Conservation (phyloP, 2,888 invertebrate genomes). For the Seira sanloemensis region DNA sequence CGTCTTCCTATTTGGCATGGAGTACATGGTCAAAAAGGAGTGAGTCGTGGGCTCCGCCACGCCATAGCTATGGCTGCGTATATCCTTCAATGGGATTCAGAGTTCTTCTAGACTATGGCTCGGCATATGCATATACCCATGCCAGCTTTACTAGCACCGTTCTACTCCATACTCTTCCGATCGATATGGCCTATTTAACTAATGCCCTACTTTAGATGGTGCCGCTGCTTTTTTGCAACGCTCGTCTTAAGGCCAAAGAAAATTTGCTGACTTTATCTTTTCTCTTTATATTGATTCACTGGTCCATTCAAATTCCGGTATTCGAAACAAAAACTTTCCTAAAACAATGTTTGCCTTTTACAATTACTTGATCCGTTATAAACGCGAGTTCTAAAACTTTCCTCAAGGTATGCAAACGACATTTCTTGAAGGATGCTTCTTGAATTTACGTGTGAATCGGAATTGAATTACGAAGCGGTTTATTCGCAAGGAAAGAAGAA, state of each 20-base stretch:
- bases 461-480: too few species aligned
- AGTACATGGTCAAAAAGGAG: background rate
- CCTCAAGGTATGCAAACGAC: too few species aligned
- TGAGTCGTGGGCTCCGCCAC: background rate
- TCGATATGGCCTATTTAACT: slow-evolving; percentile 68
- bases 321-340: background rate
- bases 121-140: background rate
- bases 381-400: too few species aligned
- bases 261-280: background rate
- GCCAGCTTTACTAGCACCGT: background rate
- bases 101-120: background rate
- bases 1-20: slow-evolving; percentile 19
- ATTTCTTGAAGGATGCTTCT: background rate
- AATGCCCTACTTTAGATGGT: slow-evolving; percentile 63
- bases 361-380: too few species aligned
- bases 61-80: background rate
- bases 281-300: background rate
- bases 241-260: slow-evolving; percentile 39
- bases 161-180: slow-evolving; percentile 46
- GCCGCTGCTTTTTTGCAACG: slow-evolving; percentile 17
- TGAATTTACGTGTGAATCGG: background rate
- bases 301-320: background rate
- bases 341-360: background rate
- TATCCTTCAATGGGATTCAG: background rate
- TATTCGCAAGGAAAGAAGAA: too few species aligned